Evolutionary conservation across 2,797 vertebrate species (phyloP).

Genomic region (Orientallactaga sibirica): DNA sequence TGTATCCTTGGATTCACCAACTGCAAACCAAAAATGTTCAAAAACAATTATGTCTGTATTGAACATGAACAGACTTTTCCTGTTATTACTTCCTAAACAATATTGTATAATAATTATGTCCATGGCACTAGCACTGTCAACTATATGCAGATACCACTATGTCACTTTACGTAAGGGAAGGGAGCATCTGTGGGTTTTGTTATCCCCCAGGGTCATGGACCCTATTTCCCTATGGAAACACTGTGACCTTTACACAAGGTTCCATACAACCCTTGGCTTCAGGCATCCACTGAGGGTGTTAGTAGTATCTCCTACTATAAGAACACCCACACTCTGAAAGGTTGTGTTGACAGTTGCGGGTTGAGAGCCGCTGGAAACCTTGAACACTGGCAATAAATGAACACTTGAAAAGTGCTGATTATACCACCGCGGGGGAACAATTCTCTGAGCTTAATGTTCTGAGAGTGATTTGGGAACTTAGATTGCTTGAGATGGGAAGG

Average conservation of each 20-base stretch:
- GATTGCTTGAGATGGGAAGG: conserved; percentile 9
- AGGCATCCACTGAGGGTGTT: neutral
- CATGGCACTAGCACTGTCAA: neutral
- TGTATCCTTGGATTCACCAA: neutral
- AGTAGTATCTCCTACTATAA: neutral
- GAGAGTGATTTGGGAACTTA: neutral
- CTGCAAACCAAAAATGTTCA: neutral
- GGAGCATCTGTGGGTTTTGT: neutral
- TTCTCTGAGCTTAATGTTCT: conserved; percentile 10
- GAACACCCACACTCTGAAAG: neutral
- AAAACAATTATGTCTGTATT: neutral
- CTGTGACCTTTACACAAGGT: neutral
- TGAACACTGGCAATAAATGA: neutral
- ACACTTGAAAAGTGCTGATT: neutral
- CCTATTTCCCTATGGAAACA: neutral
- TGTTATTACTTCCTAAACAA: neutral
- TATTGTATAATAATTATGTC: neutral
- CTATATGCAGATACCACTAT: neutral
- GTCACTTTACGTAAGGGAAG: neutral
- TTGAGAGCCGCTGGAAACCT: neutral
- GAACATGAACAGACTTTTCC: neutral
- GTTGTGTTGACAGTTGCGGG: neutral
- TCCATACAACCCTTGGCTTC: neutral
- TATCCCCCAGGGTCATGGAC: neutral
- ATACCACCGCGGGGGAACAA: neutral